Evolutionary conservation across 2,888 invertebrate species (phyloP).

Genomic region (Hydrotaea diabolus): DNA sequence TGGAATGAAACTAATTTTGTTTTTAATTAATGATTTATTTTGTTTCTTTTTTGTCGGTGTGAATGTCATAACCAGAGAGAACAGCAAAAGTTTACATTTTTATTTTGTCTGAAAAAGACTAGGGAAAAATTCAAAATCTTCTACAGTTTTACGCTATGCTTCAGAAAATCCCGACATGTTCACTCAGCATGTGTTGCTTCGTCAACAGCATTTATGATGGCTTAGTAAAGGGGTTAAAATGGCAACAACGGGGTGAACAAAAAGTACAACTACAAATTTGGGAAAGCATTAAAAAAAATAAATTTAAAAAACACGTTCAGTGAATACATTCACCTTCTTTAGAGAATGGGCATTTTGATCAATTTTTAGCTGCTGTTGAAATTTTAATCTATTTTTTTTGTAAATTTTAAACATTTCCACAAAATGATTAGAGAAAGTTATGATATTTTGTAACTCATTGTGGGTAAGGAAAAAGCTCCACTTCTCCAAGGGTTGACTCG

Average conservation of each 20-base stretch:
- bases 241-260: background rate
- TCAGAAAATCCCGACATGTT: constrained; percentile 42
- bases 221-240: background rate
- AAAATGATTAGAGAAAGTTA: too few relatives aligned
- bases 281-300: too few relatives aligned
- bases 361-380: too few relatives aligned
- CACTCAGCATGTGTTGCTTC: background rate
- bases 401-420: too few relatives aligned
- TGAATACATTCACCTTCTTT: too few relatives aligned
- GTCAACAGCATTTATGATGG: constrained; percentile 8
- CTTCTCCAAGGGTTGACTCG: too few relatives aligned
- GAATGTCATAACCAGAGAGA: constrained; percentile 51
- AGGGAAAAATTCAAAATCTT: constrained; percentile 31
- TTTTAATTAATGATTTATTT: constrained; percentile 51
- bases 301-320: too few relatives aligned
- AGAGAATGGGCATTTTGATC: too few relatives aligned
- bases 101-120: constrained; percentile 19
- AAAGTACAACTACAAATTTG: too few relatives aligned
- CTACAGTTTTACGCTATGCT: constrained; percentile 52
- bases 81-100: background rate
- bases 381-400: too few relatives aligned
- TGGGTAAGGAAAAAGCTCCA: too few relatives aligned
- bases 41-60: constrained; percentile 16
- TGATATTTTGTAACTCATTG: too few relatives aligned
- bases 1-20: constrained; percentile 27